A percentile compares a stretch with the other conserved stretches of the same genome.
phyloP scores from a whole-genome alignment of 2,888 invertebrate species.

The Platynereis dumerilii region DNA sequence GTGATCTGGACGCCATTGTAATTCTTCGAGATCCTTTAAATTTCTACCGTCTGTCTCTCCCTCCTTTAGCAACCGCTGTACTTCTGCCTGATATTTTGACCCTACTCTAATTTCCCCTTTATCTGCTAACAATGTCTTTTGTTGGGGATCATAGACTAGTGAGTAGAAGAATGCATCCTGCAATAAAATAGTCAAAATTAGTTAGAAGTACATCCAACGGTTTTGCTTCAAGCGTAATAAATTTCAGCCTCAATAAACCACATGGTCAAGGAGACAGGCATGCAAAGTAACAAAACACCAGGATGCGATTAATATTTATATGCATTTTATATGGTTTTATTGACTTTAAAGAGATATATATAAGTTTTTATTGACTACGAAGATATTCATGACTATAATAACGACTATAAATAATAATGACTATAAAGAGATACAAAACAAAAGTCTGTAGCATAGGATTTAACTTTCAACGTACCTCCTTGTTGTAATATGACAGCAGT shows the following conservation, averaged over 20 bases:
- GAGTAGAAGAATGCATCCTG: constrained; percentile 99
- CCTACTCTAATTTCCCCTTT: constrained; percentile 92
- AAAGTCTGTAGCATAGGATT: background rate
- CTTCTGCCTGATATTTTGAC: constrained; percentile 95
- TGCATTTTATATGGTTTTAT: no score
- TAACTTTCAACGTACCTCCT: constrained; percentile 75
- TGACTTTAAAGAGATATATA: no score
- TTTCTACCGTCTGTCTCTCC: constrained; percentile 72
- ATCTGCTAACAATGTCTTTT: constrained; percentile 97
- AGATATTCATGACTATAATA: background rate
- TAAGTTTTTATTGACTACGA: background rate
- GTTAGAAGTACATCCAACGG: no score
- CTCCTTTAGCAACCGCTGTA: constrained; percentile 55
- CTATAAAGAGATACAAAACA: background rate
- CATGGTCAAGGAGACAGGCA: background rate
- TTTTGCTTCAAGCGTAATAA: no score
- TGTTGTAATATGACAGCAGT: constrained; percentile 92
- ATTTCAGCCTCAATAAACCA: no score
- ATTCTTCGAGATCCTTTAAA: constrained; percentile 81
- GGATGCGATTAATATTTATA: background rate
- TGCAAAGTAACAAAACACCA: background rate
- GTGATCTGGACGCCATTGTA: constrained; percentile 95
- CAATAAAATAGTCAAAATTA: constrained; percentile 54
- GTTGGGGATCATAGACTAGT: constrained; percentile 98
- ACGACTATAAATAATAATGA: background rate